Conservation (phyloP, 2,888 invertebrate species). For the Acleris laterana region DNA sequence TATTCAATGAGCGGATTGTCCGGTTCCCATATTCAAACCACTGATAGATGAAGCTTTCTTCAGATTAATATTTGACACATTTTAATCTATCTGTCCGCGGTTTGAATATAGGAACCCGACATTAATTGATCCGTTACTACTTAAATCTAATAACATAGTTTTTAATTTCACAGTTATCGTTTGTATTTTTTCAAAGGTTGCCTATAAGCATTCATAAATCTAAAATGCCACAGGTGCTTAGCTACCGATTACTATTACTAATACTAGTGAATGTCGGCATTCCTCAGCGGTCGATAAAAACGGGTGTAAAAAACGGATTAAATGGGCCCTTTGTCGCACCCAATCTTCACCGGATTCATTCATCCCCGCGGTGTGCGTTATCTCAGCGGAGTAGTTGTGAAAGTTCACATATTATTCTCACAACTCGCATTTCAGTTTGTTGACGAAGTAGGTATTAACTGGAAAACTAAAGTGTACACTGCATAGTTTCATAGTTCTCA, state of each 20-base stretch:
- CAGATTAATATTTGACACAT: no score
- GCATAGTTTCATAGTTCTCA: no score
- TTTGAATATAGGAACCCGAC: no score
- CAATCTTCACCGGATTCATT: constrained; percentile 43
- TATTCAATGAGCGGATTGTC: no score
- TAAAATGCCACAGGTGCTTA: constrained; percentile 53
- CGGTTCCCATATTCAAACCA: no score
- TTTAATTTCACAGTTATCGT: constrained; percentile 5
- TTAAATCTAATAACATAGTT: not conserved
- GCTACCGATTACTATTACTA: constrained; percentile 53
- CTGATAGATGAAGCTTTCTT: no score
- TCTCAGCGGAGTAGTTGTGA: not conserved
- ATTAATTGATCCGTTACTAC: constrained; percentile 18
- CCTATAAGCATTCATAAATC: constrained; percentile 15
- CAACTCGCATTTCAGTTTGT: no score
- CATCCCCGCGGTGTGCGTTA: not conserved
- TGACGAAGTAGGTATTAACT: no score
- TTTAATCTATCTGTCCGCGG: no score
- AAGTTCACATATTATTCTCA: no score
- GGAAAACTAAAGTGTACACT: no score
- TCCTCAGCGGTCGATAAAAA: constrained; percentile 44
- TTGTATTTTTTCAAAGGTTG: not conserved
- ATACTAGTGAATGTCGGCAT: constrained; percentile 46
- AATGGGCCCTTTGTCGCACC: constrained; percentile 51
- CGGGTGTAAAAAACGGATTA: constrained; percentile 42